A percentile compares a stretch with the other conserved stretches of the same genome.
Evolutionary conservation across 2,888 invertebrate genomes (phyloP).

Genomic region (Thecophora atra): DNA sequence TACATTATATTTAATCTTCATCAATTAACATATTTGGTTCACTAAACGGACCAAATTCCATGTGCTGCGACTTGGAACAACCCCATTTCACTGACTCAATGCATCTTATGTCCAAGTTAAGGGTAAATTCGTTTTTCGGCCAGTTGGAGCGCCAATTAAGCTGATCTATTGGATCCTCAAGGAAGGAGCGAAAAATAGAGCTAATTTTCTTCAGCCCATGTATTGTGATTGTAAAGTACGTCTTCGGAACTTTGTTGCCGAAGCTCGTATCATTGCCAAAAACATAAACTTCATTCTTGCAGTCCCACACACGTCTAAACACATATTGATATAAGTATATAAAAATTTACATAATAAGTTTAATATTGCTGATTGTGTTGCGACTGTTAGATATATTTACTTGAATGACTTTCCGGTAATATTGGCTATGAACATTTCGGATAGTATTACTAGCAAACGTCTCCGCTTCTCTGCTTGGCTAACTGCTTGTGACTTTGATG

Average conservation of each 20-base stretch:
- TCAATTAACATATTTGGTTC: too few relatives aligned
- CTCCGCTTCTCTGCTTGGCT: constrained; percentile 42
- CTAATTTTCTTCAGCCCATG: constrained; percentile 48
- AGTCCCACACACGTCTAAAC: constrained; percentile 50
- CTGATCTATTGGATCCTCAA: constrained; percentile 44
- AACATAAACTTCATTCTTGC: constrained; percentile 49
- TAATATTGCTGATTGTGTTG: neutral
- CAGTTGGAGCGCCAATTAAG: constrained; percentile 46
- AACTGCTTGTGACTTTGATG: constrained; percentile 39
- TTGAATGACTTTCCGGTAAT: constrained; percentile 49
- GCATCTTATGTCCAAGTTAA: constrained; percentile 51
- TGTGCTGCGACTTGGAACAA: constrained; percentile 50
- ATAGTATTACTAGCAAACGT: constrained; percentile 52
- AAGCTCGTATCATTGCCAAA: constrained; percentile 52
- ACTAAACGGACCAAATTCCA: constrained; percentile 55
- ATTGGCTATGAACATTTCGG: constrained; percentile 51
- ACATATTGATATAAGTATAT: too few relatives aligned
- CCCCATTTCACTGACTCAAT: too few relatives aligned
- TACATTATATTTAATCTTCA: too few relatives aligned
- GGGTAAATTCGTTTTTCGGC: constrained; percentile 49
- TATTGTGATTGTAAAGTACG: constrained; percentile 52
- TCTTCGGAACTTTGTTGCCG: constrained; percentile 45
- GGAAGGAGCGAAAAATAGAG: constrained; percentile 47
- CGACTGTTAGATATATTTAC: constrained; percentile 44
- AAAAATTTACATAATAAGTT: too few relatives aligned